phyloP scores from a whole-genome alignment of 2,113 vertebrate genomes.

The Vanacampus margaritifer region DNA sequence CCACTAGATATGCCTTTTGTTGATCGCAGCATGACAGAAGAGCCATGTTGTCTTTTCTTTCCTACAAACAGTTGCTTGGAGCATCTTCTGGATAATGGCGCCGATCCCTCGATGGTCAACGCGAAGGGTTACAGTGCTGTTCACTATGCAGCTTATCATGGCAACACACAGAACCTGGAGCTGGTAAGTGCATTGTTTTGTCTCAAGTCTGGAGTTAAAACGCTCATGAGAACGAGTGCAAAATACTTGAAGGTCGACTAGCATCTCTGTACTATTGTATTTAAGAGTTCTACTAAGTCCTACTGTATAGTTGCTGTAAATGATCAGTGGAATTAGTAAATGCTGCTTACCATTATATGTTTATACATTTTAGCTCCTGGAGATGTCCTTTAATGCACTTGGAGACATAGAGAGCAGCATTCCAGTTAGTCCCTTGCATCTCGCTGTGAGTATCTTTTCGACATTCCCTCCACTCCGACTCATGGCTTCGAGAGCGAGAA shows the following conservation, averaged over 20 bases:
- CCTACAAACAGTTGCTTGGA: conserved; percentile 83
- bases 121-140: conserved; percentile 93
- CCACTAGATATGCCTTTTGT: not conserved
- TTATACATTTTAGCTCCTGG: conserved; percentile 80
- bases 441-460: conserved; percentile 86
- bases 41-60: not conserved
- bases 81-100: conserved; percentile 92
- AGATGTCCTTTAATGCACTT: conserved; percentile 97
- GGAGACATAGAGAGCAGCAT: conserved; percentile 93
- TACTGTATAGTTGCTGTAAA: not conserved
- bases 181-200: conserved; percentile 74
- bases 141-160: conserved; percentile 95
- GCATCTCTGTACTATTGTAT: not conserved
- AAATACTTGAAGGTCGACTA: not conserved
- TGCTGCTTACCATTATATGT: not conserved
- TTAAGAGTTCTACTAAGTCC: not conserved
- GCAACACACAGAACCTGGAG: conserved; percentile 94
- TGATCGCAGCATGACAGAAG: not conserved
- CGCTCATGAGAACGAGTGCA: too few relatives aligned
- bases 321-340: not conserved
- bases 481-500: not conserved
- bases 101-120: conserved; percentile 93
- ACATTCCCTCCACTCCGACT: not conserved
- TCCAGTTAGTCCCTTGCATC: conserved; percentile 95
- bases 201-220: not conserved